These are phyloP conservation scores for Molorchus minor DNA, from an alignment of 2,888 invertebrate genomes.

Conservation along the genomic window DNA sequence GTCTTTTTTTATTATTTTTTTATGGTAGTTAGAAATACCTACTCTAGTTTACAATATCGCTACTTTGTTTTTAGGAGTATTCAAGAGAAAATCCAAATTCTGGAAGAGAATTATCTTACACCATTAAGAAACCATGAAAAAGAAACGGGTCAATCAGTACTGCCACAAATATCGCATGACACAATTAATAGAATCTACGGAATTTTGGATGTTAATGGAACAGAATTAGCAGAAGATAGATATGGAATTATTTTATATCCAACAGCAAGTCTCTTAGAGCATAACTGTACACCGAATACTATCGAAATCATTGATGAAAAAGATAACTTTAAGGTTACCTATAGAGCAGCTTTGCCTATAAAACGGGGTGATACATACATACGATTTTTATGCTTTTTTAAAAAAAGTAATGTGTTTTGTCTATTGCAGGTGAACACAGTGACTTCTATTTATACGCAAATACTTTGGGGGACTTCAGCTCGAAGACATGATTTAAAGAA, in stretches of 20 bases:
- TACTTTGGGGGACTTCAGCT: slow-evolving; percentile 74
- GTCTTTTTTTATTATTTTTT: too few species aligned
- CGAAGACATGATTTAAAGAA: slow-evolving; percentile 68
- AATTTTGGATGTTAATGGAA: slow-evolving; percentile 79
- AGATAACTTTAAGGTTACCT: slow-evolving; percentile 67
- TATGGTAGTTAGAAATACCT: too few species aligned
- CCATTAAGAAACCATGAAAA: slow-evolving; percentile 61
- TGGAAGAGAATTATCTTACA: slow-evolving; percentile 68
- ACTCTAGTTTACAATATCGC: background rate
- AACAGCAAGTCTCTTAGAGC: slow-evolving; percentile 74
- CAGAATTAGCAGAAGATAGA: slow-evolving; percentile 73
- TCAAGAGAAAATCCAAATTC: slow-evolving; percentile 69
- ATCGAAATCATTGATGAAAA: slow-evolving; percentile 72
- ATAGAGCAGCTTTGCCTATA: slow-evolving; percentile 73
- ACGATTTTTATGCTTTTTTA: background rate
- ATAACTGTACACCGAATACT: slow-evolving; percentile 78
- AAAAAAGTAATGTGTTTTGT: background rate
- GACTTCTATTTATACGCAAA: slow-evolving; percentile 76
- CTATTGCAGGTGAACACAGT: slow-evolving; percentile 66
- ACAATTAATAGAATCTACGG: slow-evolving; percentile 77
- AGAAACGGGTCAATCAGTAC: slow-evolving; percentile 57
- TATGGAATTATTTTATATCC: slow-evolving; percentile 68
- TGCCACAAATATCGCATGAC: slow-evolving; percentile 63
- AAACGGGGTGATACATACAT: slow-evolving; percentile 63
- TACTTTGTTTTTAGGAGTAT: slow-evolving; percentile 65